phyloP scores from a whole-genome alignment of 2,113 vertebrate genomes.

The Eubucco bourcierii region DNA sequence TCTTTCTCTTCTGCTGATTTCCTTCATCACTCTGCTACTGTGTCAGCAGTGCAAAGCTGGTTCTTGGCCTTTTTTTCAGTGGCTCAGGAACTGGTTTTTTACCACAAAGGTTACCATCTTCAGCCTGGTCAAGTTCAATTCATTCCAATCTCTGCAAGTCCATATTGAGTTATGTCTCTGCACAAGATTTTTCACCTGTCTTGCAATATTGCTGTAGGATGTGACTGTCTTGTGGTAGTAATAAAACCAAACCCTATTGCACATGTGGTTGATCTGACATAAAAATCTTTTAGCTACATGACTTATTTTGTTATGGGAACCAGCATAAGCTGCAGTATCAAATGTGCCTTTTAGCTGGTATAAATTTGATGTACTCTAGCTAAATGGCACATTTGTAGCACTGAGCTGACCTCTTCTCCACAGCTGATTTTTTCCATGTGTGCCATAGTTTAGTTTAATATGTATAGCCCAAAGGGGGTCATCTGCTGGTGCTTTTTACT shows the following conservation, averaged over 20 bases:
- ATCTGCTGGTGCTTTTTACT: not conserved
- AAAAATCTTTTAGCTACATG: not conserved
- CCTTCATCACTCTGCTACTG: not conserved
- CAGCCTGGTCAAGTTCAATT: not conserved
- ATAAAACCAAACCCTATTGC: not conserved
- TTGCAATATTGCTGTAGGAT: not conserved
- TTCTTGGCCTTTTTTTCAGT: not conserved
- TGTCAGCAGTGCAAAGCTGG: not conserved
- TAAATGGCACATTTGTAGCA: slow-evolving; percentile 7
- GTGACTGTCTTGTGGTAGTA: not conserved
- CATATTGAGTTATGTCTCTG: not conserved
- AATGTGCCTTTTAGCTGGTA: slow-evolving; percentile 9
- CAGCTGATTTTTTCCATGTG: slow-evolving; percentile 6
- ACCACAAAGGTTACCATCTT: not conserved
- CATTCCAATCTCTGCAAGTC: not conserved
- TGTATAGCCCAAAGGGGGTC: not conserved
- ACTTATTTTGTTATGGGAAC: slow-evolving; percentile 13
- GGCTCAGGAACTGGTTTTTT: not conserved
- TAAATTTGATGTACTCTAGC: slow-evolving; percentile 36
- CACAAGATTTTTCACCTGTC: slow-evolving; percentile 2
- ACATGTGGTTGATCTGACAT: not conserved
- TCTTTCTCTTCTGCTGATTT: not conserved
- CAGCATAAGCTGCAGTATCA: slow-evolving; percentile 9
- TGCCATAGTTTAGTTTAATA: slow-evolving; percentile 36
- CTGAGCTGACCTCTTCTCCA: slow-evolving; percentile 43